Percentiles rank a stretch among this genome's conserved stretches.
Conservation (phyloP, 2,797 vertebrate genomes). For the Sebastes umbrosus region DNA sequence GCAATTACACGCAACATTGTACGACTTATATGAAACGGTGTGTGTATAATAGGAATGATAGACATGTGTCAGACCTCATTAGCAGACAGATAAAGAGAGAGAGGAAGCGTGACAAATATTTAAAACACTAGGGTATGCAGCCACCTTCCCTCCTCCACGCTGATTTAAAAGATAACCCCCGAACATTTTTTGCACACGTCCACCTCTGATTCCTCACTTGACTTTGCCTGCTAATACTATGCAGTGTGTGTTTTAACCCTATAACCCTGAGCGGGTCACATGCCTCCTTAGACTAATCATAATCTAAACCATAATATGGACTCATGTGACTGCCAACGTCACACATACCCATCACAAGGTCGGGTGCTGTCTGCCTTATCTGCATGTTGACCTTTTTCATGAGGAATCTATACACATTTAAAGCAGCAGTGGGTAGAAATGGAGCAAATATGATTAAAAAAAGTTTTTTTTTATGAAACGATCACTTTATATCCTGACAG, state of each 20-base stretch:
- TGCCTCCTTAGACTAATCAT: conserved; percentile 44
- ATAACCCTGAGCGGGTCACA: conserved; percentile 50
- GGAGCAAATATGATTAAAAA: too few relatives aligned
- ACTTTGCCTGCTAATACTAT: background rate
- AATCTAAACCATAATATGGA: conserved; percentile 53
- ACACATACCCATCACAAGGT: background rate
- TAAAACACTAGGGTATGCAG: background rate
- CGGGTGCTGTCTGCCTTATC: background rate
- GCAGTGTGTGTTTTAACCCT: background rate
- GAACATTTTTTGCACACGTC: background rate
- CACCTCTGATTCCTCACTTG: background rate
- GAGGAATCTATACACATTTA: background rate
- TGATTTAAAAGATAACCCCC: background rate
- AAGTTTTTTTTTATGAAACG: too few relatives aligned
- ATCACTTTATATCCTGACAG: too few relatives aligned
- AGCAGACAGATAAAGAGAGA: background rate
- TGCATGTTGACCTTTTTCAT: background rate
- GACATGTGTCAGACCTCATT: background rate
- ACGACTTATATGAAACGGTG: background rate
- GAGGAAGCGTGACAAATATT: background rate
- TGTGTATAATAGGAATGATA: background rate
- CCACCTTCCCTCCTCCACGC: background rate
- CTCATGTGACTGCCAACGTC: conserved; percentile 56
- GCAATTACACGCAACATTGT: background rate
- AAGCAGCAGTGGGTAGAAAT: too few relatives aligned